Conservation (phyloP, 2,888 invertebrate genomes). For the Proisotoma minuta region DNA sequence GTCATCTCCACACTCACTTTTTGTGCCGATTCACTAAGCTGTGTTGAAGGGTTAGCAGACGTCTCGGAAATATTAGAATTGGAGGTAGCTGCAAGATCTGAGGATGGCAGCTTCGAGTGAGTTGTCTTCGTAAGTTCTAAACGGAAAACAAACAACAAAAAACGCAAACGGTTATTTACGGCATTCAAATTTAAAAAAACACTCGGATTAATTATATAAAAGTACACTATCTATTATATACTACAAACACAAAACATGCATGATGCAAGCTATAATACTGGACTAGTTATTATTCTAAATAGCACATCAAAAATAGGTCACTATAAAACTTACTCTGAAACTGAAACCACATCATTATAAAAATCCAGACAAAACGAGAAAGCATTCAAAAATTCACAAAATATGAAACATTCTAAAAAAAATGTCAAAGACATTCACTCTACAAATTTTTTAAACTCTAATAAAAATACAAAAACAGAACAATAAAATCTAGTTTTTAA, state of each 20-base stretch:
- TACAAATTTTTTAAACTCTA: neutral
- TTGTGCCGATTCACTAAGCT: constrained; percentile 42
- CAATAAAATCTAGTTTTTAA: neutral
- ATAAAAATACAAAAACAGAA: neutral
- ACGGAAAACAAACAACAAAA: constrained; percentile 2
- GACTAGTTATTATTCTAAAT: no score
- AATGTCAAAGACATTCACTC: neutral
- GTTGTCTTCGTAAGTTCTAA: constrained; percentile 43
- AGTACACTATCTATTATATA: no score
- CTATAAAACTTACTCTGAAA: no score
- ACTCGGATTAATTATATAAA: no score
- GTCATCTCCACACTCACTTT: constrained; percentile 40
- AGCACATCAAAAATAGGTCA: no score
- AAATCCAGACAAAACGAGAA: no score
- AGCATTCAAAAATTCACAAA: no score
- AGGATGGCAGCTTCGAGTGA: constrained; percentile 47
- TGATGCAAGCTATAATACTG: no score
- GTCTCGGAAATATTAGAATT: constrained; percentile 39
- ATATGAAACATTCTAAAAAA: neutral
- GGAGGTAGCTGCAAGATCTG: constrained; percentile 46
- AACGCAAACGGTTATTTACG: constrained; percentile 14
- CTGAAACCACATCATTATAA: no score
- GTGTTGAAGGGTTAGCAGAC: constrained; percentile 14
- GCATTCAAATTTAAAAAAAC: constrained; percentile 7
- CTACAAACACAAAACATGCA: no score